Evolutionary conservation across 2,113 vertebrate species (phyloP).

Genomic region (Osmerus eperlanus): DNA sequence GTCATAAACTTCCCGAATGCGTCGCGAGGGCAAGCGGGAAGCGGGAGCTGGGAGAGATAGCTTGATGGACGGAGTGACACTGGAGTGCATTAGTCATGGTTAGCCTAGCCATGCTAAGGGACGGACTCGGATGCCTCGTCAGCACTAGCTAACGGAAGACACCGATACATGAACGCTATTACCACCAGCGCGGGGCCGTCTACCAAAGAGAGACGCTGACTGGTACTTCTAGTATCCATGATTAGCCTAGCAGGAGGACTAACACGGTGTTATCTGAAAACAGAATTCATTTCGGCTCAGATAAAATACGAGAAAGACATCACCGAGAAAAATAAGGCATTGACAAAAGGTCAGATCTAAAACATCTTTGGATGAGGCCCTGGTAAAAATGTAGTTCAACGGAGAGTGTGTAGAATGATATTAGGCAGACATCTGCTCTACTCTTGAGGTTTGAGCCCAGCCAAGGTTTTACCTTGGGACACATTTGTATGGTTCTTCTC

Average conservation of each 20-base stretch:
- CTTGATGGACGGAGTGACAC: slow-evolving; percentile 16
- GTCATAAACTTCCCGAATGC: slow-evolving; percentile 67
- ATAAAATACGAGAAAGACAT: too few relatives aligned
- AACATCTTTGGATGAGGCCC: too few relatives aligned
- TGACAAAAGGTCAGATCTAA: too few relatives aligned
- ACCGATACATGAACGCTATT: neutral
- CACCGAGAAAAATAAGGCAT: too few relatives aligned
- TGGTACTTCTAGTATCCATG: too few relatives aligned
- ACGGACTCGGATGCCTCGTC: neutral
- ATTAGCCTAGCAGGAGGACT: too few relatives aligned
- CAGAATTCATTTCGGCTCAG: too few relatives aligned
- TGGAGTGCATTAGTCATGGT: slow-evolving; percentile 3
- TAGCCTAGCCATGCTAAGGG: neutral
- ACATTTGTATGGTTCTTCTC: neutral
- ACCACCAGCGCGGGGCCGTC: neutral
- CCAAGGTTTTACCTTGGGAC: neutral
- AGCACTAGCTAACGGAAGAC: neutral
- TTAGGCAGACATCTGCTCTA: too few relatives aligned
- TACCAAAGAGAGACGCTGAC: neutral
- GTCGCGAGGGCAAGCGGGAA: slow-evolving; percentile 55
- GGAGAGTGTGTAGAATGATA: too few relatives aligned
- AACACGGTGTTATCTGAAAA: too few relatives aligned
- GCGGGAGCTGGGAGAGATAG: slow-evolving; percentile 33
- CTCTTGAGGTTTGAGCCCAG: too few relatives aligned
- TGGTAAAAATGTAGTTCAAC: too few relatives aligned